Evolutionary conservation across 2,888 invertebrate species (phyloP).

Genomic region (Aphidius colemani): DNA sequence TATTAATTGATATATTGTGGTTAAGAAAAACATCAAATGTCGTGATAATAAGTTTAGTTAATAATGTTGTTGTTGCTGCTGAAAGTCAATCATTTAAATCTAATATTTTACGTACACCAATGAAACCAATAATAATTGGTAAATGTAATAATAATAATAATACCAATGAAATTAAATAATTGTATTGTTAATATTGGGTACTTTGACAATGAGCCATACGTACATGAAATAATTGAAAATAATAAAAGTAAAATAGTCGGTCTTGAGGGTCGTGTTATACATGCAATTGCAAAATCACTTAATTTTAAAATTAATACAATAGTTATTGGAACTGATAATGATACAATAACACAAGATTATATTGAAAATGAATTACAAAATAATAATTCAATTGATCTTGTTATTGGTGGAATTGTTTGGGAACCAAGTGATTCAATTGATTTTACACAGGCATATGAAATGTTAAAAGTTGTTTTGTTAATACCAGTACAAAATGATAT

Average conservation of each 20-base stretch:
- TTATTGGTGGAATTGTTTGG: constrained; percentile 40
- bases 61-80: constrained; percentile 31
- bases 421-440: constrained; percentile 25
- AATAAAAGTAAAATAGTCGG: constrained; percentile 22
- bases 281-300: constrained; percentile 23
- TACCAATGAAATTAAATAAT: constrained; percentile 29
- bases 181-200: constrained; percentile 36
- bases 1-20: constrained; percentile 36
- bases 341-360: constrained; percentile 9
- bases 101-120: constrained; percentile 28
- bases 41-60: constrained; percentile 35
- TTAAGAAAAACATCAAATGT: constrained; percentile 30
- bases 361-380: constrained; percentile 23
- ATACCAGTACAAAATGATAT: constrained; percentile 38
- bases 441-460: constrained; percentile 41
- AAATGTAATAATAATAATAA: constrained; percentile 30
- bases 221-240: not conserved
- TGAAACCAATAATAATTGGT: constrained; percentile 33
- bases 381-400: constrained; percentile 34
- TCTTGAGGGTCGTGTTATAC: constrained; percentile 33
- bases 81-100: constrained; percentile 35
- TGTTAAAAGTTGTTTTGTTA: constrained; percentile 40
- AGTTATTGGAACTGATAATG: constrained; percentile 30
- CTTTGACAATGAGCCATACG: constrained; percentile 37
- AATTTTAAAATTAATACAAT: constrained; percentile 20